Evolutionary conservation across 53 echinoderm and acorn worm genomes (phyloP).

Genomic region (Echinometra lucunter): DNA sequence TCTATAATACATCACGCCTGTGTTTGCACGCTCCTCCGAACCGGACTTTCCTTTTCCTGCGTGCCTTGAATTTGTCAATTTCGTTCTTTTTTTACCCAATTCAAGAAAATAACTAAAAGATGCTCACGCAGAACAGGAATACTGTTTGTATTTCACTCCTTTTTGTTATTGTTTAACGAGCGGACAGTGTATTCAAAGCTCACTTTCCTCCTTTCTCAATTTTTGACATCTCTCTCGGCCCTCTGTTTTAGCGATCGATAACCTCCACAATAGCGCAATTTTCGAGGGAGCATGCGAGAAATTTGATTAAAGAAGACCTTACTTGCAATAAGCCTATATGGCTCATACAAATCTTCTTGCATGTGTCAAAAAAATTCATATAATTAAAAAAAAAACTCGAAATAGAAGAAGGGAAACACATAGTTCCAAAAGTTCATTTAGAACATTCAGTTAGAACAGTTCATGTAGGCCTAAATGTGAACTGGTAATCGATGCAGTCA

Average conservation of each 20-base stretch:
- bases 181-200: not conserved
- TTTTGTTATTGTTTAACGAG: not conserved
- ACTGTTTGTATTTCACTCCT: conserved; percentile 26
- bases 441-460: not conserved
- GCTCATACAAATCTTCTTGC: not conserved
- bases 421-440: not conserved
- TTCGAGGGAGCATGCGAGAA: not conserved
- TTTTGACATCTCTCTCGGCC: not conserved
- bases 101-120: not conserved
- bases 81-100: not conserved
- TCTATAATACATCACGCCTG: not conserved
- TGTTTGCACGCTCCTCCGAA: not conserved
- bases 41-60: not conserved
- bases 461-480: not conserved
- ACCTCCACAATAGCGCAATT: not conserved
- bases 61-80: not conserved
- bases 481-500: not conserved
- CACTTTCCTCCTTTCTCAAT: not conserved
- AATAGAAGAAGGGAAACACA: not conserved
- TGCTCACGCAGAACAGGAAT: not conserved
- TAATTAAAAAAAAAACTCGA: not conserved
- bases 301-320: conserved; percentile 22
- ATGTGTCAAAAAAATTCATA: not conserved
- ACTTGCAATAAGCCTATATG: not conserved
- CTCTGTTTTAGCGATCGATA: not conserved